Conservation (phyloP, 2,797 vertebrate genomes). For the Coranthus polyacanthus region DNA sequence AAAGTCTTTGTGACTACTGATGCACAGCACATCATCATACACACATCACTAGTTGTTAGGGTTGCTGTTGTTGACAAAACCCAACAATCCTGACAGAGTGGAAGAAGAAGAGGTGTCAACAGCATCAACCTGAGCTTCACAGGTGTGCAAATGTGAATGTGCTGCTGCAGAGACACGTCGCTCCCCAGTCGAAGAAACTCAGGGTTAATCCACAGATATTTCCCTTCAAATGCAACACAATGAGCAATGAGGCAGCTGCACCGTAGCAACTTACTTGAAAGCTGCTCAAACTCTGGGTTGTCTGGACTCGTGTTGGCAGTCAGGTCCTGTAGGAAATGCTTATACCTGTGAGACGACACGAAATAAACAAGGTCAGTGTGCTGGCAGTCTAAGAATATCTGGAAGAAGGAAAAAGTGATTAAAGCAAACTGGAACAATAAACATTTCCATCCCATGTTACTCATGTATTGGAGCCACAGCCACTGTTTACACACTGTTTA, state of each 20-base stretch:
- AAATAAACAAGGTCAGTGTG: slow-evolving; percentile 13
- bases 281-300: slow-evolving; percentile 85
- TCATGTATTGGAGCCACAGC: slow-evolving; percentile 1
- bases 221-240: slow-evolving; percentile 33
- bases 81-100: slow-evolving; percentile 17
- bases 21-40: slow-evolving; percentile 49
- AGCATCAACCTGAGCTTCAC: slow-evolving; percentile 11
- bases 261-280: slow-evolving; percentile 86
- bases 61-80: slow-evolving; percentile 51
- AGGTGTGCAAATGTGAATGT: slow-evolving; percentile 4
- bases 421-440: slow-evolving; percentile 1
- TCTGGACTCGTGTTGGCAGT: slow-evolving; percentile 89
- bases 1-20: slow-evolving; percentile 48
- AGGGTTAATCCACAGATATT: slow-evolving; percentile 52
- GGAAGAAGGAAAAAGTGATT: not conserved
- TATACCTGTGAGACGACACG: slow-evolving; percentile 86
- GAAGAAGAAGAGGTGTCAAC: slow-evolving; percentile 8
- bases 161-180: not conserved
- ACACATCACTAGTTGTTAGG: slow-evolving; percentile 49
- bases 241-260: slow-evolving; percentile 27
- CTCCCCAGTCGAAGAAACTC: slow-evolving; percentile 1
- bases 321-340: slow-evolving; percentile 88
- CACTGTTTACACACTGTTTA: not conserved
- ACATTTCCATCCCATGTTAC: slow-evolving; percentile 16
- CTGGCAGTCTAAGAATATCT: slow-evolving; percentile 30